Percentiles rank a stretch among this genome's conserved stretches.
These are phyloP conservation scores for Protonibea diacanthus DNA, from an alignment of 2,797 vertebrate genomes.

Conservation along the genomic window DNA sequence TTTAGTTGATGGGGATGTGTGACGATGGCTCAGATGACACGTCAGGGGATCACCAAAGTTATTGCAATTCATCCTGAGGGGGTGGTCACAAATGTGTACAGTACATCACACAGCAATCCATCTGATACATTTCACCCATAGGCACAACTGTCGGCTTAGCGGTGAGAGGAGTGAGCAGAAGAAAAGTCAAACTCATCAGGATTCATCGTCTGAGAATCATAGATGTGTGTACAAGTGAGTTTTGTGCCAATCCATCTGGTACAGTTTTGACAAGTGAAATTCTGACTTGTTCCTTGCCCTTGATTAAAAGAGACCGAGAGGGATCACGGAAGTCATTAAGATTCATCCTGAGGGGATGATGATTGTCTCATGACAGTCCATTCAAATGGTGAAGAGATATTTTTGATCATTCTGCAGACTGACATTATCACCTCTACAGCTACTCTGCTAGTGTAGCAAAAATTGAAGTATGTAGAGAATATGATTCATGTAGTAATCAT, in stretches of 20 bases:
- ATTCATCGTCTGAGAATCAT: not conserved
- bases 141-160: not conserved
- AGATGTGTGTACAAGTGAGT: not conserved
- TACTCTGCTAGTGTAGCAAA: not conserved
- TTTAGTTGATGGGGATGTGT: not conserved
- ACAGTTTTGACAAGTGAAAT: not conserved
- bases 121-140: not conserved
- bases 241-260: not conserved
- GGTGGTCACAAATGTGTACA: not conserved
- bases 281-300: not conserved
- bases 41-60: no score
- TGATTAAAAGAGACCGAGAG: not conserved
- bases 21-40: no score
- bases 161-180: not conserved
- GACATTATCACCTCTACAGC: not conserved
- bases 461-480: not conserved
- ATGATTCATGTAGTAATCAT: not conserved
- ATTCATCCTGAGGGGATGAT: constrained; percentile 1
- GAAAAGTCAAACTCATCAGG: not conserved
- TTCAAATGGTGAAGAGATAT: not conserved
- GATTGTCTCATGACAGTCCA: not conserved
- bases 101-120: not conserved
- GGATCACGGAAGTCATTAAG: not conserved
- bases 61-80: no score
- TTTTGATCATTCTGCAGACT: not conserved